Evolutionary conservation across 2,113 vertebrate genomes (phyloP).

Genomic region (Poicephalus gulielmi): DNA sequence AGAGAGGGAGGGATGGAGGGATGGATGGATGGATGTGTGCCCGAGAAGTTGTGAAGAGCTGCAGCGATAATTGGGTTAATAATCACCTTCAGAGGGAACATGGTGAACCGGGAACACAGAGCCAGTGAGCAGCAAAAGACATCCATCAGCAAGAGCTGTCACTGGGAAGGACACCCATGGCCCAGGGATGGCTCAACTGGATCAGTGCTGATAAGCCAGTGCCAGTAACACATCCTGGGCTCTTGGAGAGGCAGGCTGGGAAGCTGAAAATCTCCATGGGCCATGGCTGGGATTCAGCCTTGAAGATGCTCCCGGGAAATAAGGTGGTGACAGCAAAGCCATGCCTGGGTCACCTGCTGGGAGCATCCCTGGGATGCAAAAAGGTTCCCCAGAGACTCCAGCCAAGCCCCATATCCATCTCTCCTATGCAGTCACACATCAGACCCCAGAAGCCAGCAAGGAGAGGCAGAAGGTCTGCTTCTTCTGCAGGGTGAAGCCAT

Average conservation of each 20-base stretch:
- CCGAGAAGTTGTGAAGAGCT: neutral
- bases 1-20: neutral
- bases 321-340: neutral
- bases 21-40: neutral
- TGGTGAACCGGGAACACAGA: neutral
- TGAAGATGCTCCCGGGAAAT: neutral
- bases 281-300: accelerated
- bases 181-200: neutral
- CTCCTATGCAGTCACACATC: neutral
- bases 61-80: neutral
- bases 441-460: neutral
- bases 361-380: neutral
- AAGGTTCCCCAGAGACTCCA: neutral
- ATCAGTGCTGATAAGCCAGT: neutral
- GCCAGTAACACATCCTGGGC: neutral
- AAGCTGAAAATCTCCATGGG: neutral
- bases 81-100: conserved; percentile 14
- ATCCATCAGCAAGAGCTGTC: conserved; percentile 24
- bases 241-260: neutral
- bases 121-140: accelerated
- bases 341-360: neutral
- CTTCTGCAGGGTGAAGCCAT: neutral
- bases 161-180: neutral
- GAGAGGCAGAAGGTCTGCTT: neutral
- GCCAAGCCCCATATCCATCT: neutral